Percentiles rank a stretch among this genome's conserved stretches.
phyloP scores from a whole-genome alignment of 2,888 invertebrate genomes.

The Lepidochrysops patricia region DNA sequence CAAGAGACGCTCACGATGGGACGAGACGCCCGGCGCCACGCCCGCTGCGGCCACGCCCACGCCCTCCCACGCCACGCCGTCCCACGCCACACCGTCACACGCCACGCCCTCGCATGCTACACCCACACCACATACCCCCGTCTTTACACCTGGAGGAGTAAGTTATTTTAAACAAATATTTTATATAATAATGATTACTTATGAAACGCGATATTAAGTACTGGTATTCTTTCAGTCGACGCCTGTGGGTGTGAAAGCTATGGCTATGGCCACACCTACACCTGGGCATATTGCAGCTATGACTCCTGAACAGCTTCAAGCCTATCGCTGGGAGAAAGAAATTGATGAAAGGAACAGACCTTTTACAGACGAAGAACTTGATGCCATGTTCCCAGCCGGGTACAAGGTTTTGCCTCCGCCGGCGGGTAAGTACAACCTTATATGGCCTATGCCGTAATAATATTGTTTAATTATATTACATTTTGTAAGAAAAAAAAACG shows the following conservation, averaged over 20 bases:
- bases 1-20: conserved; percentile 97
- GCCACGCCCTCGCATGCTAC: conserved; percentile 82
- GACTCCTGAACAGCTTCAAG: conserved; percentile 99
- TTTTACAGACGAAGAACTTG: conserved; percentile 96
- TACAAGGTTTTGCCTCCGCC: conserved; percentile 98
- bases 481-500: conserved; percentile 21
- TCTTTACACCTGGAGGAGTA: conserved; percentile 87
- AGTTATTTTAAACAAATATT: conserved; percentile 31
- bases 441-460: conserved; percentile 17
- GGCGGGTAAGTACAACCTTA: conserved; percentile 75
- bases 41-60: conserved; percentile 84
- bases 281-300: conserved; percentile 96
- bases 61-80: conserved; percentile 81
- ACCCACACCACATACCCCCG: conserved; percentile 77
- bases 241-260: conserved; percentile 94
- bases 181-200: too few relatives aligned
- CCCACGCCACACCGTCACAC: conserved; percentile 81
- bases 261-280: conserved; percentile 98
- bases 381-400: conserved; percentile 97
- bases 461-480: conserved; percentile 20
- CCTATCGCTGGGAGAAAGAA: conserved; percentile 98
- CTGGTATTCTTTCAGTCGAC: conserved; percentile 68
- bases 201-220: background rate
- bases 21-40: conserved; percentile 93
- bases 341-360: conserved; percentile 98